Evolutionary conservation across 2,113 vertebrate species (phyloP), one percentile per base, ranked within the genome.

Genomic region (Phaethon lepturus): DNA sequence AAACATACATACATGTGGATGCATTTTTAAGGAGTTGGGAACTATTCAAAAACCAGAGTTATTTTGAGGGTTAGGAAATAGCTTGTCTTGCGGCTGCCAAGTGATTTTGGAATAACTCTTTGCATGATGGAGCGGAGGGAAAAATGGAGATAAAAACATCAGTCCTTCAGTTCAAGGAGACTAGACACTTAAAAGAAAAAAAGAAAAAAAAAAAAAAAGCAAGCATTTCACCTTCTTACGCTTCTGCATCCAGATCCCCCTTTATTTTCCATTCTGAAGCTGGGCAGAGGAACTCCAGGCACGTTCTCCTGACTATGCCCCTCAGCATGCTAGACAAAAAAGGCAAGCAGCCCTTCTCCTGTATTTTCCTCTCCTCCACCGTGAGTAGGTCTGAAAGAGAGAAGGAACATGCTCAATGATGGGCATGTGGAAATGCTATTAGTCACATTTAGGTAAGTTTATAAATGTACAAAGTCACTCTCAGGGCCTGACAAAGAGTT

Each of bases 11-110:
- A 84, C 80, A 97, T 94, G 88, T 92, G 89, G 77, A 96, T 75
- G 85, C 92, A 97, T 96, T 98, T 98, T 97, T 98, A 98, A 98
- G 95, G 93, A 97, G 97, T 96, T 97, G 96, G 96, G 97, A 98
- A 97, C 91, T 96, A 96, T 93, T 98, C 98, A 98, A 98, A 98
- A 98, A 97, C 95, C 98, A 98, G 95, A 97, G 97, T 91, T 98
- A 98, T 98, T 98, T 98, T 98, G 97, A 97, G 97, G 90, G 88
- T 98, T 98, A 98, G 98, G 98, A 98, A 98, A 98, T 96, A 97
- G 97, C 97, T 98, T 98, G 97, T 98, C 97, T 97, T 95, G 92
- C 19, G 33, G 90, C 84, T 98, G 97, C 98, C 98, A 98, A 98
- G 91, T 94, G 92, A 94, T 97, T 98, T 97, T 98, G 97, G 97